Conservation (phyloP, 2,797 vertebrate genomes). For the Ataeniobius toweri region DNA sequence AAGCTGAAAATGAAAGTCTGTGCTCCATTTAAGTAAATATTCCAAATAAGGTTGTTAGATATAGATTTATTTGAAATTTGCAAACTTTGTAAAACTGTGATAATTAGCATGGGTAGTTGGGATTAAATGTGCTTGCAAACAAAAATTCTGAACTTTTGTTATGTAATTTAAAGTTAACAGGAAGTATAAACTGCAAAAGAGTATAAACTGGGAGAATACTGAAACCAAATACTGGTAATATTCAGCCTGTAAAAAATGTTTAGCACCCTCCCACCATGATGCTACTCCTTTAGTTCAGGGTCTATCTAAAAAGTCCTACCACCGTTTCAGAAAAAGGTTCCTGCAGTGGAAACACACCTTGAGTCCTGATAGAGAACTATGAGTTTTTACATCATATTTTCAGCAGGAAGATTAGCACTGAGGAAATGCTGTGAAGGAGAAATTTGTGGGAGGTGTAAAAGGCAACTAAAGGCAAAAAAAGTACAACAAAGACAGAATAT, state of each 20-base stretch:
- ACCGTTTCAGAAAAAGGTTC: not conserved
- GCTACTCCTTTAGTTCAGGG: too few relatives aligned
- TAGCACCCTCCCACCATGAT: not conserved
- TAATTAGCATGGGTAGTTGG: not conserved
- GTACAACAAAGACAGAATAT: conserved; percentile 18
- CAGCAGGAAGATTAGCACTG: conserved; percentile 21
- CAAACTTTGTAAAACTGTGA: not conserved
- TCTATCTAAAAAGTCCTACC: not conserved
- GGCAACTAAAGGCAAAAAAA: conserved; percentile 21
- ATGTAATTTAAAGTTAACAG: not conserved
- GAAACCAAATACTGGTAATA: not conserved
- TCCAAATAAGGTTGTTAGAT: not conserved
- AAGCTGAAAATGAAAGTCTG: not conserved
- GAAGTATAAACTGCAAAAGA: not conserved
- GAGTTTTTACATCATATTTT: conserved; percentile 15
- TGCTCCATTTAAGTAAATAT: not conserved
- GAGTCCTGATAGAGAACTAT: conserved; percentile 4
- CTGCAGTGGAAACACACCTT: not conserved
- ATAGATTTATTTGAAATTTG: not conserved
- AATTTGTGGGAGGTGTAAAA: conserved; percentile 1
- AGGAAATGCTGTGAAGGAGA: not conserved
- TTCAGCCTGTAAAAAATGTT: not conserved
- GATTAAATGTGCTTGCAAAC: not conserved
- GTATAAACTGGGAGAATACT: not conserved
- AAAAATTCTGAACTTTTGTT: not conserved